Evolutionary conservation across 2,888 invertebrate genomes (phyloP), one percentile per base, ranked within the genome.

Genomic region (Hypena proboscidalis): DNA sequence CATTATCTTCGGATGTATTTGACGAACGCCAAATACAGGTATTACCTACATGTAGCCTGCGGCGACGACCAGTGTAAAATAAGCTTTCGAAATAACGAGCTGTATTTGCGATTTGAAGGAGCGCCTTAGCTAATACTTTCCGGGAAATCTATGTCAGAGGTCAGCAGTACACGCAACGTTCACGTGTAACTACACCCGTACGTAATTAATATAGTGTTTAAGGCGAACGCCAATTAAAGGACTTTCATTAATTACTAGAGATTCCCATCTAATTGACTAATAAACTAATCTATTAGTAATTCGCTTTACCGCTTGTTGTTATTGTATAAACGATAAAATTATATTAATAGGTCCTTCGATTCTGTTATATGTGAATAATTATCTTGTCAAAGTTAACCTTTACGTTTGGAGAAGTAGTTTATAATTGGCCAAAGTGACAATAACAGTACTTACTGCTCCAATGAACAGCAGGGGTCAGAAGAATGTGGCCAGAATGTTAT

Each of bases 31-130:
- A 70, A 68, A 73, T 59, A 62, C 49, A 67, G 54, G 65, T 62
- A 58, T 63, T 59, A 62, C 39, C 56, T 58, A 60, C 59, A 57
- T 50, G 45, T 58, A 53, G 74, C 79, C 74, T 57, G 51, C 43
- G 58, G 77, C 72, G 67, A 58, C 61, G 52, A 68, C 63, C 59
- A 61, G 74, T 74, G 74, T 74, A 76, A 77, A 80, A 75, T 77
- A 71, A 74, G 74, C 76, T 81, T 83, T 81, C 81, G 79, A 77
- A 79, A 80, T 79, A 80, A 78, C 80, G 77, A 81, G 77, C 74
- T 69, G 72, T 72, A 74, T 77, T 78, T 80, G 72, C 72, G 77
- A 70, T 65, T 58, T 57, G 67, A 72, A 68, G 73, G 74, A 77
- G 67, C 70, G 74, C 71, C 74, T 64, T 70, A 70, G 74, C 73